Base-by-base conservation (phyloP, 2,888 invertebrate genomes). In the Neoaliturus tenellus region DNA sequence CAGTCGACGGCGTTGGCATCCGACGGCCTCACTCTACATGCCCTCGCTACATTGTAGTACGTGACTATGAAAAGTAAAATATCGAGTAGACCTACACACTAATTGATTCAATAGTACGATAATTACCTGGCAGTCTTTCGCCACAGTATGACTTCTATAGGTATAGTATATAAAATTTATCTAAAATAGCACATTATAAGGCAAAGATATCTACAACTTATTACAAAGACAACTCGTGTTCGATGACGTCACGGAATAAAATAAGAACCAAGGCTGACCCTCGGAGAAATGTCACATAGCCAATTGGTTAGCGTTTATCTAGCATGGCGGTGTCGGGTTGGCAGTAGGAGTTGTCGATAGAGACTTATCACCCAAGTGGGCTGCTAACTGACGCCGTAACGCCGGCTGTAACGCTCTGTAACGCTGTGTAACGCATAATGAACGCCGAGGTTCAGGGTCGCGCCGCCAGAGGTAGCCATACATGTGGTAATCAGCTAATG, bases 361-460 rank as follows among this genome's bases (percentile, higher is more conserved):
- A 20, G 62, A 62, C 62, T 62, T 62, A 62, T 62, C 62, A 28
- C 28, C 28, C 51, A 23, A n/a, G 51, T 62, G 62, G 62, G 31
- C 62, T 5, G 62, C 62, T n/a, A 28, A 62, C 31, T 55, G n/a
- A n/a, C n/a, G n/a, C n/a, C n/a, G 55, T 55, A 55, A 25, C 55
- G 55, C 55, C 17, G 23, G 6, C 51, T 12, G 51, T 51, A 51
- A 51, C 51, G 51, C 48, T n/a, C n/a, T 48, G 48, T 48, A 48
- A 48, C 48, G 48, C 48, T 35, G 48, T 23, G 51, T 51, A 51
- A 51, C 51, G 51, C 51, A 23, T 23, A 23, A 23, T 51, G 51
- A 23, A 51, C 51, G 23, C n/a, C 12, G 62, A 62, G 62, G 62
- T 62, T 62, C 62, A 62, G 62, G 62, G 62, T 17, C 62, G 31